phyloP scores from a whole-genome alignment of 2,797 vertebrate species.

The Scolopax rusticola region DNA sequence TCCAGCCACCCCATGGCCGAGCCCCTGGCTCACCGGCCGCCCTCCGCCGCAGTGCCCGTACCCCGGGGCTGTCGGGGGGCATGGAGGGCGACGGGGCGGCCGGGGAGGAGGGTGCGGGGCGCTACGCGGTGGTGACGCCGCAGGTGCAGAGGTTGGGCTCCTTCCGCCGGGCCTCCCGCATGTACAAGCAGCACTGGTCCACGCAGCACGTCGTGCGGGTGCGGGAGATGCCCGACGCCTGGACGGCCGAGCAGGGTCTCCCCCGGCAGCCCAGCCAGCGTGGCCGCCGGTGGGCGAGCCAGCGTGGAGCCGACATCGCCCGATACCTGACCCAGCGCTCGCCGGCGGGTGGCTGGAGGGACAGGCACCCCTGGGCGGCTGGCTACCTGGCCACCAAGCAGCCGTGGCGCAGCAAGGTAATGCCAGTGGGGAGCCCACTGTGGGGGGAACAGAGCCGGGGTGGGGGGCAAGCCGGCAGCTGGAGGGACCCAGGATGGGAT shows the following conservation, averaged over 20 bases:
- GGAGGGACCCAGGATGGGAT: accelerated
- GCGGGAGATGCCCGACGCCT: conserved; percentile 79
- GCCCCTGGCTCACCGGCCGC: not conserved
- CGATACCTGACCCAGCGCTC: conserved; percentile 74
- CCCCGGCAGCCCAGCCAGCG: conserved; percentile 83
- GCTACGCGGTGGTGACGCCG: conserved; percentile 92
- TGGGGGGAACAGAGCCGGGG: not conserved
- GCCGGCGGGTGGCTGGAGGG: conserved; percentile 40
- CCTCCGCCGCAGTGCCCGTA: not conserved
- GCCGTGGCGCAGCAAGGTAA: conserved; percentile 92
- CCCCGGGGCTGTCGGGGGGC: not conserved
- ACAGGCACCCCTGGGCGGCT: conserved; percentile 79
- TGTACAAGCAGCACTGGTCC: conserved; percentile 83
- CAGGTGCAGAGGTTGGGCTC: conserved; percentile 85
- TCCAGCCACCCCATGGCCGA: not conserved
- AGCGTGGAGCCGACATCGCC: conserved; percentile 78
- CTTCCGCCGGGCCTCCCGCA: conserved; percentile 40
- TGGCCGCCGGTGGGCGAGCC: conserved; percentile 82
- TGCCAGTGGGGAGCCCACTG: accelerated
- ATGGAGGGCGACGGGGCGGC: not conserved
- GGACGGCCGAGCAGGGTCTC: conserved; percentile 82
- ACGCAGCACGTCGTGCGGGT: conserved; percentile 74
- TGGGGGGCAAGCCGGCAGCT: not conserved
- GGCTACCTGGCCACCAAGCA: conserved; percentile 83
- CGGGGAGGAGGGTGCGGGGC: conserved; percentile 76